Base-by-base conservation (phyloP, 2,797 vertebrate species). In the Pipistrellus nathusii region DNA sequence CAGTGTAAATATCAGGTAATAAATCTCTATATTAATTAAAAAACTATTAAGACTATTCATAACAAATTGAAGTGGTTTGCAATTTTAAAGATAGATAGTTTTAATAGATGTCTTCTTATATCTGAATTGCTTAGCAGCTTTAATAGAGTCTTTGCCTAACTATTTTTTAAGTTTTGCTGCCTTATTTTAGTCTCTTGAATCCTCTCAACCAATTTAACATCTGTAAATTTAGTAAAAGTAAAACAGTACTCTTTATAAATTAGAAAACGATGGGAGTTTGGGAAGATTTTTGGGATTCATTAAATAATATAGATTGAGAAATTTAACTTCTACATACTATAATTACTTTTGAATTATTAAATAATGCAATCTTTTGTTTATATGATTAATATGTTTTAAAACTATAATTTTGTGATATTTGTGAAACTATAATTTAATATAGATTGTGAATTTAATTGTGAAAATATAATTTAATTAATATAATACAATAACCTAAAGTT, bases 311-410 rank as follows among this genome's bases (percentile, higher is more conserved):
- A 62, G 38, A 76, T 75, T 53, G 76, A 38, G 30, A 78, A 69
- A 72, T 78, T 84, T 91, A 68, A 95, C 68, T 88, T 72, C 15
- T 69, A n/a, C 38, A 72, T 44, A 51, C 27, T 89, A n/a, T 53
- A 35, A 64, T 41, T 78, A 91, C 71, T 83, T 88, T 95, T 64
- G 27, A 86, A 21, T 69, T 86, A 51, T 76, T n/a, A 69, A 76
- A 62, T 78, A 69, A 17, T 77, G 46, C 0, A 44, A 13, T 76
- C 25, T 57, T 88, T 77, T 82, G 18, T 78, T 76, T 83, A 41
- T 93, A 5, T 55, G 53, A 77, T 78, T 72, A 73, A 57, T 72
- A 13, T 71, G 46, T 5, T 71, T 93, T 57, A 80, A 92, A 84
- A 66, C 32, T n/a, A 57, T 84, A 38, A 81, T 27, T 88, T 92